Percentiles rank a stretch among this genome's conserved stretches.
These are phyloP conservation scores for Fulmarus glacialis DNA, from an alignment of 2,113 vertebrate genomes.

Conservation along the genomic window DNA sequence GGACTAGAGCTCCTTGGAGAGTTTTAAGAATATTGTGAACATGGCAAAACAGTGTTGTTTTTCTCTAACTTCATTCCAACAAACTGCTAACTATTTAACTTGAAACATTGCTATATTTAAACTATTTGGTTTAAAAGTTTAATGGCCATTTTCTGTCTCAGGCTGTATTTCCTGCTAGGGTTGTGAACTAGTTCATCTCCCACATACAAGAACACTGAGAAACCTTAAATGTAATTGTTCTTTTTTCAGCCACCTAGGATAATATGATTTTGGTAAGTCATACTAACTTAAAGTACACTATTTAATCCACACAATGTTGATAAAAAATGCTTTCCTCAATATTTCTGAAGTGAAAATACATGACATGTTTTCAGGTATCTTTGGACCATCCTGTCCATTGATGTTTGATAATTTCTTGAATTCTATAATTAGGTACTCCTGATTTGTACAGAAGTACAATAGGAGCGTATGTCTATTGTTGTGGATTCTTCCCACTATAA, in stretches of 20 bases:
- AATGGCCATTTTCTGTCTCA: background rate
- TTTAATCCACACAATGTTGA: background rate
- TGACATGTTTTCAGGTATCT: background rate
- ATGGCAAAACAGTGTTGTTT: background rate
- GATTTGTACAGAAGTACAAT: background rate
- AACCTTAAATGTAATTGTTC: background rate
- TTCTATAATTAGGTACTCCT: background rate
- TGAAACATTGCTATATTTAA: background rate
- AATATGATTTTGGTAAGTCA: background rate
- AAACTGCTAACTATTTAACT: background rate
- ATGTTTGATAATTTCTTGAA: background rate
- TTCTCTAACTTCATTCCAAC: background rate
- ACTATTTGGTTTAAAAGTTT: background rate
- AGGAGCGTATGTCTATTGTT: background rate
- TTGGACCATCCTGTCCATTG: background rate
- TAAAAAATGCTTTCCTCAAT: background rate
- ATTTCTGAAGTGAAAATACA: background rate
- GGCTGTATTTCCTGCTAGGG: background rate
- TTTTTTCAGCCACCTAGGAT: background rate
- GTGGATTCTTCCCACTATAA: background rate
- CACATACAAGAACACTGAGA: background rate
- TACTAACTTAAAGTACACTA: background rate
- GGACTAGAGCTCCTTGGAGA: background rate
- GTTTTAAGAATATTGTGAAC: background rate
- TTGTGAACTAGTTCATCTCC: background rate